phyloP scores from a whole-genome alignment of 2,113 vertebrate species.

The Sula dactylatra region DNA sequence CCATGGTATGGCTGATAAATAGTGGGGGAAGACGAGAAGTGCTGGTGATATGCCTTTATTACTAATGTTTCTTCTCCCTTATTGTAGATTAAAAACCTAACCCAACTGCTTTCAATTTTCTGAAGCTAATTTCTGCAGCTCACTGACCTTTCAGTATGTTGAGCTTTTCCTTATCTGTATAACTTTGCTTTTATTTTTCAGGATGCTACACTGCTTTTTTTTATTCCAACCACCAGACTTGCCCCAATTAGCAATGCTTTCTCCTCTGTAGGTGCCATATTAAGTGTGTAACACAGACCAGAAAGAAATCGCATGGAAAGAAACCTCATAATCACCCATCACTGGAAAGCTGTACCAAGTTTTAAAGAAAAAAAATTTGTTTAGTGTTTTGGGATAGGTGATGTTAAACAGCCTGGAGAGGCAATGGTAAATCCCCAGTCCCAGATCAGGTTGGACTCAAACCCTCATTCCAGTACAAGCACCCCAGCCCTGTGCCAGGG shows the following conservation, averaged over 20 bases:
- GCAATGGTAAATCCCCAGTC: neutral
- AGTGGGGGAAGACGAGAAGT: constrained; percentile 9
- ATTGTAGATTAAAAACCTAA: constrained; percentile 29
- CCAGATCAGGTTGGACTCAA: neutral
- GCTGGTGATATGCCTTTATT: constrained; percentile 23
- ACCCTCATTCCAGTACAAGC: accelerated
- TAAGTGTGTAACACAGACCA: neutral
- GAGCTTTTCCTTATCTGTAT: constrained; percentile 40
- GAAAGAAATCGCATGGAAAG: neutral
- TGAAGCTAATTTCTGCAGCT: constrained; percentile 17
- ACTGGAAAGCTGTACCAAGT: neutral
- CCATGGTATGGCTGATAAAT: constrained; percentile 43
- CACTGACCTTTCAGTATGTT: neutral
- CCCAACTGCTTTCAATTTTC: constrained; percentile 35
- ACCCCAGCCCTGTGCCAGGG: neutral
- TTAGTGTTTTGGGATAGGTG: neutral
- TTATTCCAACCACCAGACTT: constrained; percentile 65
- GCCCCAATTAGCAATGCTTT: constrained; percentile 73
- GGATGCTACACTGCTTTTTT: constrained; percentile 71
- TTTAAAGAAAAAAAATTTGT: neutral
- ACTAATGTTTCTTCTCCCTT: neutral
- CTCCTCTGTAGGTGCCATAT: constrained; percentile 65
- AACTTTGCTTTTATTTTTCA: constrained; percentile 77
- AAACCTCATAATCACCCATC: neutral
- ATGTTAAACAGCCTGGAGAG: neutral